A percentile compares a stretch with the other conserved stretches of the same genome.
Evolutionary conservation across 2,888 invertebrate genomes (phyloP).

Genomic region (Sphecodes monilicornis): DNA sequence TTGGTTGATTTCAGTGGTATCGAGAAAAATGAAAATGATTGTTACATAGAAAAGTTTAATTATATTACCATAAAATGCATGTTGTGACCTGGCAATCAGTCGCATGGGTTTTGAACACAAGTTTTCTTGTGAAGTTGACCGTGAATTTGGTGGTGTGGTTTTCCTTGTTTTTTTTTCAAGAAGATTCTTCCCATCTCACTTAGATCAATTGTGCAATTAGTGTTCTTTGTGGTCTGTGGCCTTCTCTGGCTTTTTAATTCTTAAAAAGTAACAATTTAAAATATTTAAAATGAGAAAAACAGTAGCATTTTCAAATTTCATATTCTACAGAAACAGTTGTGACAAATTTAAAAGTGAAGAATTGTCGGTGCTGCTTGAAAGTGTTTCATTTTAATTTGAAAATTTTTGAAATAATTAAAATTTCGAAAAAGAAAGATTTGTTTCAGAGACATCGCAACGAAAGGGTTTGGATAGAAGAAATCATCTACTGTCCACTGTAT

Average conservation of each 20-base stretch:
- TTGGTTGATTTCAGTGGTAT: constrained; percentile 49
- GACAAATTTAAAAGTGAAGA: constrained; percentile 51
- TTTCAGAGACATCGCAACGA: constrained; percentile 48
- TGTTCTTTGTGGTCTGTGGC: constrained; percentile 67
- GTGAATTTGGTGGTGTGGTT: constrained; percentile 66
- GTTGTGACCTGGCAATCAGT: constrained; percentile 40
- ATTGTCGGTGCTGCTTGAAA: constrained; percentile 44
- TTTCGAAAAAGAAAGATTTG: constrained; percentile 42
- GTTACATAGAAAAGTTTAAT: constrained; percentile 42
- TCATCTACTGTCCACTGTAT: constrained; percentile 43
- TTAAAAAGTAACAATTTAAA: constrained; percentile 28
- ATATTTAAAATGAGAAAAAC: constrained; percentile 30
- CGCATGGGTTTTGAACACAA: constrained; percentile 43
- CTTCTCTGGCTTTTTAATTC: constrained; percentile 41
- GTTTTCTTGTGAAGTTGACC: constrained; percentile 66
- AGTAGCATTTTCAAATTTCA: constrained; percentile 38
- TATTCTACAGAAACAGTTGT: constrained; percentile 42
- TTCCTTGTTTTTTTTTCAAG: constrained; percentile 47
- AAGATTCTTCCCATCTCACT: constrained; percentile 42
- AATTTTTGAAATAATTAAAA: constrained; percentile 17
- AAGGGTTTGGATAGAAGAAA: constrained; percentile 56
- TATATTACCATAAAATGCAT: constrained; percentile 42
- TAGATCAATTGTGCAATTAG: constrained; percentile 61
- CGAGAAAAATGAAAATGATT: constrained; percentile 25
- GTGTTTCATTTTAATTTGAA: constrained; percentile 32